A percentile compares a stretch with the other conserved stretches of the same genome.
Conservation (phyloP, 2,888 invertebrate species). For the Torymus auratus region DNA sequence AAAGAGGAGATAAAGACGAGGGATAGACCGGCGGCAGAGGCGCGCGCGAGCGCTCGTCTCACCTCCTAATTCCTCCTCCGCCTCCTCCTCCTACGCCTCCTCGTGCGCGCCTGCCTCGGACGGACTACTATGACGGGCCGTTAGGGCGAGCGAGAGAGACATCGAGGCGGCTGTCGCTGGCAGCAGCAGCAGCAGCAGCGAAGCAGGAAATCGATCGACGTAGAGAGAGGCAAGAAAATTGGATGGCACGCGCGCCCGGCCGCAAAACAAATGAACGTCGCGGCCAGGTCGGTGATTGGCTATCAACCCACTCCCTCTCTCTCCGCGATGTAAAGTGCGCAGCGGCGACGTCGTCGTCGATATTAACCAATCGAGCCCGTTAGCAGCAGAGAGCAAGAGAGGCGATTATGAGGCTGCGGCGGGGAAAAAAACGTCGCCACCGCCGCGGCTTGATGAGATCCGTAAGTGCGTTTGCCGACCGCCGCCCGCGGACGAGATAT, state of each 20-base stretch:
- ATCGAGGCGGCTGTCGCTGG: constrained; percentile 33
- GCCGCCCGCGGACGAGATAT: neutral
- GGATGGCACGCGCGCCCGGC: constrained; percentile 64
- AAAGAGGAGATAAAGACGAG: neutral
- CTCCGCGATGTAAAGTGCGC: neutral
- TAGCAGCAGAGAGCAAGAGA: constrained; percentile 4
- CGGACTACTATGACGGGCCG: neutral
- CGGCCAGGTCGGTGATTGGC: constrained; percentile 67
- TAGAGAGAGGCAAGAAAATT: constrained; percentile 64
- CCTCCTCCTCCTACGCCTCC: too few relatives aligned
- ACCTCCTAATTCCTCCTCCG: neutral
- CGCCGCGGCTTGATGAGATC: constrained; percentile 16
- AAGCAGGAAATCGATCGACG: constrained; percentile 54
- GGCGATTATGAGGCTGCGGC: constrained; percentile 7
- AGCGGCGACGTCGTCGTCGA: constrained; percentile 52
- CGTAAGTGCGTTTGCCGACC: constrained; percentile 29
- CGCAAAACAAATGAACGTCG: constrained; percentile 72
- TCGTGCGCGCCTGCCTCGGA: neutral
- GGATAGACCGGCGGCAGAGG: constrained; percentile 15
- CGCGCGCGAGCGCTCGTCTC: neutral
- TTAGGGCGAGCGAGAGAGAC: neutral
- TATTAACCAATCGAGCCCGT: constrained; percentile 64
- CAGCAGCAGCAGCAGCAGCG: neutral
- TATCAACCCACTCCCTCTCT: constrained; percentile 61
- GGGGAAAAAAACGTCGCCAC: neutral